These are phyloP conservation scores for Palythoa grandiflora DNA, from an alignment of 92 coral and sea anemone species.

Conservation along the genomic window DNA sequence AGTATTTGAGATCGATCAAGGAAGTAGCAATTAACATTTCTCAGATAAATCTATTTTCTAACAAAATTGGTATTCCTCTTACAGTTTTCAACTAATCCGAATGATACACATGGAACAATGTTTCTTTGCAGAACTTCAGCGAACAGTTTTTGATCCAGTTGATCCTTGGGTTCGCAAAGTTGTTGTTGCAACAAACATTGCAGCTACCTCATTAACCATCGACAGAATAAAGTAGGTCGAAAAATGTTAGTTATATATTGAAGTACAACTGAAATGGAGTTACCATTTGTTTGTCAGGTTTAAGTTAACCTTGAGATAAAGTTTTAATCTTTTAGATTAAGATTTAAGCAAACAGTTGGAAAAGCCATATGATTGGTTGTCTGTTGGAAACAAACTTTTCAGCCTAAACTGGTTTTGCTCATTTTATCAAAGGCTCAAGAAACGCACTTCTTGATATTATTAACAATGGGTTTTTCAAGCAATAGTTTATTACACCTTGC, in stretches of 20 bases:
- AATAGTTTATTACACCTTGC: background rate
- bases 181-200: constrained; percentile 95
- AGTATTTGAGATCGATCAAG: too few relatives aligned
- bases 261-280: background rate
- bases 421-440: too few relatives aligned
- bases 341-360: too few relatives aligned
- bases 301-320: too few relatives aligned
- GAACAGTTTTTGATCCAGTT: constrained; percentile 86
- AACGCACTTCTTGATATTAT: background rate
- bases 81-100: too few relatives aligned
- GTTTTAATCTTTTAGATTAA: too few relatives aligned
- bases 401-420: background rate
- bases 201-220: constrained; percentile 95
- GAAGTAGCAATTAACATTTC: too few relatives aligned
- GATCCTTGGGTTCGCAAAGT: constrained; percentile 82
- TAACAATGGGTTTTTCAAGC: background rate
- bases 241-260: too few relatives aligned
- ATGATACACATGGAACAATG: background rate
- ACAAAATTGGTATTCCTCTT: too few relatives aligned
- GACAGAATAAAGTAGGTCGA: constrained; percentile 84
- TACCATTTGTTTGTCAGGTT: background rate
- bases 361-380: too few relatives aligned
- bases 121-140: constrained; percentile 74
- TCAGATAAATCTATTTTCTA: too few relatives aligned
- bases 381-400: background rate